phyloP scores from a whole-genome alignment of 2,113 vertebrate species.

The Ceuthmochares aereus region DNA sequence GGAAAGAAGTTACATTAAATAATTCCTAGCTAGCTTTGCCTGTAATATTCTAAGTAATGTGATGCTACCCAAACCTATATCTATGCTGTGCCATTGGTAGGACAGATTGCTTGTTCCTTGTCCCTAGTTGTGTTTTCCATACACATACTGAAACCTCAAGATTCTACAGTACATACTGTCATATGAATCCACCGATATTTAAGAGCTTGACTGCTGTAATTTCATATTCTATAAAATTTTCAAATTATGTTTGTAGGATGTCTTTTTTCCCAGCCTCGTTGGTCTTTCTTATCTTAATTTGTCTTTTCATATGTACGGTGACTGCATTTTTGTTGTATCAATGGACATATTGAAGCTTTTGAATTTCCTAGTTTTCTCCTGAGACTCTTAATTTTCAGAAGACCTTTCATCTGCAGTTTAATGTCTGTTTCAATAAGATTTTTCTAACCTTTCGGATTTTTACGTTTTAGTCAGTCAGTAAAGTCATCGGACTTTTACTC shows the following conservation, averaged over 20 bases:
- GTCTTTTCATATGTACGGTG: background rate
- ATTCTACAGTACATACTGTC: background rate
- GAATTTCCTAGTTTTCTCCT: constrained; percentile 14
- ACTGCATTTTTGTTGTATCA: constrained; percentile 33
- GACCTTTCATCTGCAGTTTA: background rate
- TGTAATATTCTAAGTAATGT: background rate
- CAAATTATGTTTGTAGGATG: background rate
- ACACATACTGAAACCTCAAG: background rate
- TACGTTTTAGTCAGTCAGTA: background rate
- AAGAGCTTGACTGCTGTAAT: background rate
- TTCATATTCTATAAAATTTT: background rate
- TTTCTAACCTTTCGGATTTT: constrained; percentile 7
- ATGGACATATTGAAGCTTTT: background rate
- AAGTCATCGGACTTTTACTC: background rate
- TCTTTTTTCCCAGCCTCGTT: background rate
- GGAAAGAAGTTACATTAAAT: background rate
- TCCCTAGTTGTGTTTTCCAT: background rate
- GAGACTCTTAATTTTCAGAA: background rate
- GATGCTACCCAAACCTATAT: background rate
- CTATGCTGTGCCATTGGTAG: background rate
- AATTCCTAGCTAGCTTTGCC: background rate
- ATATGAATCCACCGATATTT: background rate
- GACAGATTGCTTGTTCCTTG: background rate
- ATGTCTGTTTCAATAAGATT: background rate
- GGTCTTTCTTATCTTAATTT: background rate